Evolutionary conservation across 2,888 invertebrate genomes (phyloP), one percentile per base, ranked within the genome.

Genomic region (Ophraella communa): DNA sequence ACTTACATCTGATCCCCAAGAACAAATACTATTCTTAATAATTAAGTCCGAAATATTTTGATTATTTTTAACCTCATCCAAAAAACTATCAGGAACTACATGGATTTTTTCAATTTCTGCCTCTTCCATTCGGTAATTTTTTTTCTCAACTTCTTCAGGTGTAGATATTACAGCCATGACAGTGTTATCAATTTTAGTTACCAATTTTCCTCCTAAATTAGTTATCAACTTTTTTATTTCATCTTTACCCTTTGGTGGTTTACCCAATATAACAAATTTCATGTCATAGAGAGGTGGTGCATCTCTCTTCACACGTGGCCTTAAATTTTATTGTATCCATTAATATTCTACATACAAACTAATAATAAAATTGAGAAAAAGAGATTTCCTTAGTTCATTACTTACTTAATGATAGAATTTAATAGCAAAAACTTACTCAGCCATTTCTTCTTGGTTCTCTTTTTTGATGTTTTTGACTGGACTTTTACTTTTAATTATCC

Each of bases 1-100:
- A 85, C 86, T 86, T 83, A 91, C 91, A 80, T 95, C 92, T 18
- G 89, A 87, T 11, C 95, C 95, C 96, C 96, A 96, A 57, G 88
- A 84, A 24, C 91, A 91, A 70, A 96, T 89, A 67, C 88, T 90
- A 78, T 91, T 89, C 71, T 89, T 87, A 65, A 86, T 86, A 55
- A 95, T 88, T 4, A 90, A 83, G 64, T 87, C 85, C 2, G 92
- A 82, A 44, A 89, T 85, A 23, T 87, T 84, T 0, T 89, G 87
- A 71, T 90, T 87, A 21, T 85, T 82, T 57, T 87, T 83, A 17
- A 87, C 88, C 66, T 88, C 85, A 65, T 91, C 89, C 0, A 96
- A 78, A 78, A 91, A 94, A 45, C 89, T 88, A 73, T 89, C 88
- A 7, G 92, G 88, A 1, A 97, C 89, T 2, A 97, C 91, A 81